These are phyloP conservation scores for Drosophila percnosoma DNA, from an alignment of 2,888 invertebrate species.

Conservation along the genomic window DNA sequence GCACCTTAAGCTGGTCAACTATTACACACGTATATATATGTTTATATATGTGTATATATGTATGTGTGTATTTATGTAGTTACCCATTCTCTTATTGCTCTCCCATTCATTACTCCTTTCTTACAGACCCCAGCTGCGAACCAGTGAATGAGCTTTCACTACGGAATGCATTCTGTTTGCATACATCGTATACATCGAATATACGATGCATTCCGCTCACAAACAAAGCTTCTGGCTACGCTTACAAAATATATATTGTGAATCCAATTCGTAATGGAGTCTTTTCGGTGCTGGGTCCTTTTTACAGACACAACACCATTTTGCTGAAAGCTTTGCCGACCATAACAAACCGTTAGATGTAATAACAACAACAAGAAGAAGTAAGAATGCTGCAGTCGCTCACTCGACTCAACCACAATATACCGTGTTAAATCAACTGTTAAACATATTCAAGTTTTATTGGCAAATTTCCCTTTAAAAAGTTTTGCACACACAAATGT, in stretches of 20 bases:
- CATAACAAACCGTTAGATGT: conserved; percentile 54
- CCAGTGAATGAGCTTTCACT: background rate
- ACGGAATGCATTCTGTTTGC: background rate
- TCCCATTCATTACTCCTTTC: conserved; percentile 50
- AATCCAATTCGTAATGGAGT: background rate
- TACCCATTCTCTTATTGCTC: conserved; percentile 5
- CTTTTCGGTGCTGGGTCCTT: background rate
- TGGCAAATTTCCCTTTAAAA: background rate
- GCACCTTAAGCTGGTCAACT: background rate
- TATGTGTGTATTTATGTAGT: conserved; percentile 23
- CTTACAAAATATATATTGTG: background rate
- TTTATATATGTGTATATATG: conserved; percentile 12
- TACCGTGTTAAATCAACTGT: background rate
- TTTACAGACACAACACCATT: conserved; percentile 50
- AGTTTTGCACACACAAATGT: conserved; percentile 25
- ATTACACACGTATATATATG: background rate
- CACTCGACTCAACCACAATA: background rate
- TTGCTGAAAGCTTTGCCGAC: conserved; percentile 50
- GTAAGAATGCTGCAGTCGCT: background rate
- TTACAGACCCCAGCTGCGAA: background rate
- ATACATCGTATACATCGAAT: background rate
- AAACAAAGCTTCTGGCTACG: too few relatives aligned
- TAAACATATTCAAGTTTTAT: background rate
- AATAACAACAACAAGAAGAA: background rate
- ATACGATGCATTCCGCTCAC: background rate